phyloP scores from a whole-genome alignment of 92 coral and sea anemone genomes.

The Blastomussa wellsi region DNA sequence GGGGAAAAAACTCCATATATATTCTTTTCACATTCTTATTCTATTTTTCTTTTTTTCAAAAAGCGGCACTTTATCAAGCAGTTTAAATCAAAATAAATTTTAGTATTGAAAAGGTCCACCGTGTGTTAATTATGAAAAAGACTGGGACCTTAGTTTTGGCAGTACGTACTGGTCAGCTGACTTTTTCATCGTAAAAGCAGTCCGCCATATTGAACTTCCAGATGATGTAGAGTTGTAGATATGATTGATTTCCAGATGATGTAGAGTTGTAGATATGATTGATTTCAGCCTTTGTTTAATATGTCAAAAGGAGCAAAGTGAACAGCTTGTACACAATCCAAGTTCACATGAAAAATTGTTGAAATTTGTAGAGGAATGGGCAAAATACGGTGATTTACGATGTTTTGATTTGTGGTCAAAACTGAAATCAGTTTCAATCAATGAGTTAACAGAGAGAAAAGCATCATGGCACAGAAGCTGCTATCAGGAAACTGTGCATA shows the following conservation, averaged over 20 bases:
- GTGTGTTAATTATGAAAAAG: conserved; percentile 6
- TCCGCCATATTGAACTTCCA: conserved; percentile 63
- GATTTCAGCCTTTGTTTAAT: conserved; percentile 41
- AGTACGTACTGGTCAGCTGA: conserved; percentile 56
- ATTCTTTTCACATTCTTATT: no score
- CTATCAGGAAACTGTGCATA: conserved; percentile 44
- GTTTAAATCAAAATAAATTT: no score
- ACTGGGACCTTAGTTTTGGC: conserved; percentile 36
- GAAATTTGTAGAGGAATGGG: conserved; percentile 51
- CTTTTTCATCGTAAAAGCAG: conserved; percentile 41
- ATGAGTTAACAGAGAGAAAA: conserved; percentile 30
- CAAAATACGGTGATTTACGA: conserved; percentile 45
- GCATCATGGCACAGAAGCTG: conserved; percentile 63
- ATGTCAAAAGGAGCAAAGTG: conserved; percentile 46
- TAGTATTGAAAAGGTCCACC: neutral
- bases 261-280: conserved; percentile 28
- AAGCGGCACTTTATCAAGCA: no score
- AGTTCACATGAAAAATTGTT: conserved; percentile 52
- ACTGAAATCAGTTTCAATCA: conserved; percentile 20
- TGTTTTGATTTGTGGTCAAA: conserved; percentile 40
- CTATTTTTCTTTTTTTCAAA: no score
- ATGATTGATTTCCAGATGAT: conserved; percentile 31
- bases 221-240: conserved; percentile 32
- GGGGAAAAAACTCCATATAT: no score
- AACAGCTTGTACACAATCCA: conserved; percentile 49